Conservation (phyloP, 1,140 invertebrate genomes). For the Listronotus oregonensis region DNA sequence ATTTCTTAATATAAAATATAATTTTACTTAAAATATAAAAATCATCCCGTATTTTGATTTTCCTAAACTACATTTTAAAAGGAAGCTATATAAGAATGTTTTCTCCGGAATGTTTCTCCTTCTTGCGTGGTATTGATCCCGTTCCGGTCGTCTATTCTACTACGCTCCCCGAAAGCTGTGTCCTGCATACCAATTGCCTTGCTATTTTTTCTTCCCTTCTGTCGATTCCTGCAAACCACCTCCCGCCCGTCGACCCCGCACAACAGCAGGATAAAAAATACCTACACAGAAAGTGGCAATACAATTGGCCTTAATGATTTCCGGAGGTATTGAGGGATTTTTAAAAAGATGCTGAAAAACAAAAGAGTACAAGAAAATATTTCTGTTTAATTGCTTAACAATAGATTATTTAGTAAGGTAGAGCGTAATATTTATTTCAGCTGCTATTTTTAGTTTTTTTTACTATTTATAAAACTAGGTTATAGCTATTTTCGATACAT, state of each 20-base stretch:
- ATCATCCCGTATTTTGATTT: too few relatives aligned
- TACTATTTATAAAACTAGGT: too few relatives aligned
- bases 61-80: too few relatives aligned
- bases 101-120: constrained; percentile 38
- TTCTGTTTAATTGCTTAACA: too few relatives aligned
- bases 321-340: constrained; percentile 2
- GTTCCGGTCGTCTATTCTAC: constrained; percentile 42
- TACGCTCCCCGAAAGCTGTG: constrained; percentile 41
- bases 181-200: constrained; percentile 55
- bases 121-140: constrained; percentile 46
- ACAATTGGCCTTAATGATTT: constrained; percentile 46
- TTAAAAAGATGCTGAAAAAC: too few relatives aligned
- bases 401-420: too few relatives aligned
- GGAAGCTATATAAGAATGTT: constrained; percentile 23
- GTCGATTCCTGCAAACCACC: constrained; percentile 23
- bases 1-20: too few relatives aligned
- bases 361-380: too few relatives aligned
- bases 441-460: too few relatives aligned
- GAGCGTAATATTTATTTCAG: too few relatives aligned
- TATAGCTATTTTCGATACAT: too few relatives aligned
- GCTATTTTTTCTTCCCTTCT: constrained; percentile 51
- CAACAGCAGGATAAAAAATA: constrained; percentile 46
- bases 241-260: constrained; percentile 13
- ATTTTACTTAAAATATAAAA: too few relatives aligned
- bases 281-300: constrained; percentile 42